These are phyloP conservation scores for Belonocnema kinseyi DNA, from an alignment of 1,140 invertebrate species.

Conservation along the genomic window DNA sequence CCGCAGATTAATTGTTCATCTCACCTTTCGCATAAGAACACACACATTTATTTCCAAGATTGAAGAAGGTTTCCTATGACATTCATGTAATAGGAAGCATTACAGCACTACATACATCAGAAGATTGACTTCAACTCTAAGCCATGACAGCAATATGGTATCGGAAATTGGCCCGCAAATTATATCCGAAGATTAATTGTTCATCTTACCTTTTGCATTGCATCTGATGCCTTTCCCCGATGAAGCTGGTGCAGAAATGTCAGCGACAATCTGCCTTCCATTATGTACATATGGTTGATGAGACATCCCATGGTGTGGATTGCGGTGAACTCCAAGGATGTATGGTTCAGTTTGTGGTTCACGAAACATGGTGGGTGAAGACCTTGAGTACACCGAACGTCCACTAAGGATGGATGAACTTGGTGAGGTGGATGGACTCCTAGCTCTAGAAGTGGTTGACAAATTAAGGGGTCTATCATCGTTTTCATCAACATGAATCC, in stretches of 20 bases:
- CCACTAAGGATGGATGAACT: slow-evolving; percentile 50
- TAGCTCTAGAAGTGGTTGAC: slow-evolving; percentile 53
- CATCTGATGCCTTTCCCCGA: slow-evolving; percentile 51
- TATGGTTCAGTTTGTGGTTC: slow-evolving; percentile 58
- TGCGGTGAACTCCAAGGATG: slow-evolving; percentile 53
- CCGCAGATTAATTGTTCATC: too few relatives aligned
- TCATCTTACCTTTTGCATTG: slow-evolving; percentile 72
- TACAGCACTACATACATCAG: neutral
- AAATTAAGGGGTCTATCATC: slow-evolving; percentile 60
- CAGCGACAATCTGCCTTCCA: slow-evolving; percentile 59
- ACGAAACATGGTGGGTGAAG: slow-evolving; percentile 56
- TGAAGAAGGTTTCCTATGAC: too few relatives aligned
- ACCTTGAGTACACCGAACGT: slow-evolving; percentile 51
- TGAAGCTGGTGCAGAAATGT: slow-evolving; percentile 45
- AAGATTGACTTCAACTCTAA: neutral
- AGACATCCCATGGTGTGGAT: slow-evolving; percentile 48
- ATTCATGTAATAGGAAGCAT: too few relatives aligned
- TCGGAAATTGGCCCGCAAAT: neutral
- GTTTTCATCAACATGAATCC: slow-evolving; percentile 45
- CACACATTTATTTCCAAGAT: too few relatives aligned
- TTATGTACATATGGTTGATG: slow-evolving; percentile 58
- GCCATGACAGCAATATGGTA: neutral
- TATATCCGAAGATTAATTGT: slow-evolving; percentile 10
- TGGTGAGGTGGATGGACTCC: slow-evolving; percentile 53
- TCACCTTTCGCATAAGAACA: too few relatives aligned